Conservation (phyloP, 2,797 vertebrate species). For the Anguilla marmorata region DNA sequence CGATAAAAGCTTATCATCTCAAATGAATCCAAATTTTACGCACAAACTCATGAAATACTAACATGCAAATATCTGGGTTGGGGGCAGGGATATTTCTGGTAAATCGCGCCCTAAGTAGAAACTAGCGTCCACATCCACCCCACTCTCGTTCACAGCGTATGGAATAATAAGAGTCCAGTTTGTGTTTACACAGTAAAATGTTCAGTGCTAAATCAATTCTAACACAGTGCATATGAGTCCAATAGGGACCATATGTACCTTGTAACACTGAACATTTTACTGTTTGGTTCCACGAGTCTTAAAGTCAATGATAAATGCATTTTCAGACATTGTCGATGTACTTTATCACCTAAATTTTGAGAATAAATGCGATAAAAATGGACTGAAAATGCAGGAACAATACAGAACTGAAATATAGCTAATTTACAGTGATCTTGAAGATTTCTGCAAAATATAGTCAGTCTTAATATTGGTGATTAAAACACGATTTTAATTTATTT, state of each 20-base stretch:
- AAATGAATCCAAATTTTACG: constrained; percentile 43
- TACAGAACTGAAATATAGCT: not conserved
- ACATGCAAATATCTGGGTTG: constrained; percentile 43
- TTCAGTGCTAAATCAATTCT: not conserved
- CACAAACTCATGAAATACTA: constrained; percentile 50
- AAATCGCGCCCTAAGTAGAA: not conserved
- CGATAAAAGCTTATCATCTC: constrained; percentile 58
- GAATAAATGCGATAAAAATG: not conserved
- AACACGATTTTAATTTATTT: constrained; percentile 54
- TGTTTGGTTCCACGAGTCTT: not conserved
- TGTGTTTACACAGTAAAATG: not conserved
- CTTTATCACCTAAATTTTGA: not conserved
- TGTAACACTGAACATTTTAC: not conserved
- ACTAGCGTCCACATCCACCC: not conserved
- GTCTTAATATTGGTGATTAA: constrained; percentile 7
- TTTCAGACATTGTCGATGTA: not conserved
- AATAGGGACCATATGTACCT: not conserved
- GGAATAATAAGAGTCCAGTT: not conserved
- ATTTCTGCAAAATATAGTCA: not conserved
- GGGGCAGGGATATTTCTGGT: constrained; percentile 13
- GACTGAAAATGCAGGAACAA: not conserved
- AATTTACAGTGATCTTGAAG: not conserved
- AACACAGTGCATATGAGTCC: not conserved
- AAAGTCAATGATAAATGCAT: not conserved
- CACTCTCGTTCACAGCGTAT: not conserved